Percentiles rank a stretch among this genome's conserved stretches.
Evolutionary conservation across 2,113 vertebrate genomes (phyloP).

Genomic region (Chloroceryle aenea): DNA sequence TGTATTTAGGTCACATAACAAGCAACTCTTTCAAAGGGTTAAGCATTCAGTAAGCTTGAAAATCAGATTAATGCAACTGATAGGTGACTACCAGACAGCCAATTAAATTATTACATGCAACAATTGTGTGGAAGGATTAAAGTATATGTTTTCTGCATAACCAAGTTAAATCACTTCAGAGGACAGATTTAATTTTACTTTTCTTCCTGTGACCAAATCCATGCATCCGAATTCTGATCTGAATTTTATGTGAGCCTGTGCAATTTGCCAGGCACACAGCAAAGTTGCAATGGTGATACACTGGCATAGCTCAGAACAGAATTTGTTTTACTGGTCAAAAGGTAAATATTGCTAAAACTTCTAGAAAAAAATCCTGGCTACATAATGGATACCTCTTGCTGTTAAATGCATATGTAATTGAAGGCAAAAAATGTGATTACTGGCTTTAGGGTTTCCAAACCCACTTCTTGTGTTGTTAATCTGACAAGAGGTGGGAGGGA

Average conservation of each 20-base stretch:
- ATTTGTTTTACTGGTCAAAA: neutral
- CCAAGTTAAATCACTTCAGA: neutral
- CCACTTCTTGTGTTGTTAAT: neutral
- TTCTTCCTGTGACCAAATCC: fast-evolving
- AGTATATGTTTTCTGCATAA: neutral
- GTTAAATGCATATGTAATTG: neutral
- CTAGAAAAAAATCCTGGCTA: neutral
- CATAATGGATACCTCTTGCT: neutral
- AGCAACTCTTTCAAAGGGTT: conserved; percentile 7
- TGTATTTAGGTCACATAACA: neutral
- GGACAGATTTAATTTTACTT: neutral
- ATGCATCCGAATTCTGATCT: neutral
- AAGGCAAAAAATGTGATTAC: neutral
- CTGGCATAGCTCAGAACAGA: neutral
- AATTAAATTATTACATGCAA: conserved; percentile 14
- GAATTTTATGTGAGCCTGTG: neutral
- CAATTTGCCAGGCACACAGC: neutral
- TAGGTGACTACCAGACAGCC: conserved; percentile 19
- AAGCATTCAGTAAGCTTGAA: neutral
- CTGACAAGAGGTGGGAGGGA: neutral
- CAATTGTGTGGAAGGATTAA: neutral
- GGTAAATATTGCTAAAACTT: neutral
- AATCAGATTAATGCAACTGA: conserved; percentile 30
- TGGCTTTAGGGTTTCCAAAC: neutral
- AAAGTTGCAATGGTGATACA: neutral